Percentiles rank a stretch among this genome's conserved stretches.
phyloP scores from a whole-genome alignment of 2,888 invertebrate species.

The Cheilosia impressa region DNA sequence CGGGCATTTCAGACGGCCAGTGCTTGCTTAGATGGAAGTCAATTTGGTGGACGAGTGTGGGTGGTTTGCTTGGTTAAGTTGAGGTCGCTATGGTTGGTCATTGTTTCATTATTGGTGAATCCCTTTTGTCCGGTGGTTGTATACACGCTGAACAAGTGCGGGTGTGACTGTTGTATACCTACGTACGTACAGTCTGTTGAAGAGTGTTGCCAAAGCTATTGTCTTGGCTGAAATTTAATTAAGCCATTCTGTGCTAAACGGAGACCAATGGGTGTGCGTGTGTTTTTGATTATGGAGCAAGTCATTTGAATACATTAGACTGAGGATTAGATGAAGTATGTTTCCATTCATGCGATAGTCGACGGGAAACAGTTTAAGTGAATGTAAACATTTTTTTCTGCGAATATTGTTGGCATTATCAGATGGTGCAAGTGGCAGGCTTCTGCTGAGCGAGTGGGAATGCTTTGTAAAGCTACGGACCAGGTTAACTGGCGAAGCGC shows the following conservation, averaged over 20 bases:
- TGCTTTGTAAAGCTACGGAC: no score
- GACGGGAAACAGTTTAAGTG: constrained; percentile 18
- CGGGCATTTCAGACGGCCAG: constrained; percentile 24
- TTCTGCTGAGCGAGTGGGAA: no score
- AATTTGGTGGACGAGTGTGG: constrained; percentile 28
- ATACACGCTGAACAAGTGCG: constrained; percentile 20
- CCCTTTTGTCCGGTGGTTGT: constrained; percentile 48
- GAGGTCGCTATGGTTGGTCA: constrained; percentile 68
- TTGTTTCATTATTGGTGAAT: constrained; percentile 70
- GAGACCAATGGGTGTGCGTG: constrained; percentile 68
- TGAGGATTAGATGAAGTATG: constrained; percentile 45
- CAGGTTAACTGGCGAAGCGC: no score
- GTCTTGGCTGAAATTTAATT: constrained; percentile 69
- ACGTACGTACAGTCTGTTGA: not conserved
- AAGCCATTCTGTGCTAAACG: constrained; percentile 71
- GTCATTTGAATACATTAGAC: constrained; percentile 60
- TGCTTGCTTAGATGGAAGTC: constrained; percentile 47
- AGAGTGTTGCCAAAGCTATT: constrained; percentile 61
- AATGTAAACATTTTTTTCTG: constrained; percentile 11
- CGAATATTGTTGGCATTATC: constrained; percentile 11
- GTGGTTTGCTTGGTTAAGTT: constrained; percentile 47
- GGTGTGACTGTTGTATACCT: constrained; percentile 26
- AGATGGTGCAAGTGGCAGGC: not conserved
- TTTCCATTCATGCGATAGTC: constrained; percentile 16
- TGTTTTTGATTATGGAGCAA: constrained; percentile 34